These are phyloP conservation scores for Brachylomia viminalis DNA, from an alignment of 2,888 invertebrate genomes.

Conservation along the genomic window DNA sequence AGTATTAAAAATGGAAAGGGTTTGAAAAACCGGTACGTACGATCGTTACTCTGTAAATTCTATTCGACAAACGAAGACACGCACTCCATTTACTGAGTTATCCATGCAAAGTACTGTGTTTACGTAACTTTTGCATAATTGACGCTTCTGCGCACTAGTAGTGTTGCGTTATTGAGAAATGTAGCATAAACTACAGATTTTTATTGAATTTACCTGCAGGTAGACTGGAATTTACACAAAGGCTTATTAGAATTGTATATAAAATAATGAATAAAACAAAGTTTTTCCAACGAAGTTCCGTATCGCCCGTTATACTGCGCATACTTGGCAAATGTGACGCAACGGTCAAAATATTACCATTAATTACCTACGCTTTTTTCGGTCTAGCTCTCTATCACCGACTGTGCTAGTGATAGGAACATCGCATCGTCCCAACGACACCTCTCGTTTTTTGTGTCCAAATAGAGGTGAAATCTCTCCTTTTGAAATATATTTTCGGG, in stretches of 20 bases:
- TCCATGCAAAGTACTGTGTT: slow-evolving; percentile 36
- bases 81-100: slow-evolving; percentile 46
- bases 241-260: neutral
- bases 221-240: neutral
- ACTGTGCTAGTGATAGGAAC: neutral
- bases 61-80: neutral
- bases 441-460: neutral
- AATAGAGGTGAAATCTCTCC: neutral
- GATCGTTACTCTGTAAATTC: neutral
- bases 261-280: neutral
- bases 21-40: neutral
- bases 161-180: slow-evolving; percentile 53
- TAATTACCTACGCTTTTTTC: neutral
- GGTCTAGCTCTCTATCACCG: neutral
- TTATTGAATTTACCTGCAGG: slow-evolving; percentile 30
- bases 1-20: neutral
- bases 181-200: slow-evolving; percentile 43
- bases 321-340: neutral
- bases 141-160: slow-evolving; percentile 38
- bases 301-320: neutral
- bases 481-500: neutral
- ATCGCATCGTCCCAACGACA: neutral
- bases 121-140: slow-evolving; percentile 68
- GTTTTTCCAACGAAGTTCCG: neutral
- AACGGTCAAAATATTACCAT: neutral